These are phyloP conservation scores for Trichechus manatus DNA, from an alignment of 2,113 vertebrate genomes.

Conservation along the genomic window DNA sequence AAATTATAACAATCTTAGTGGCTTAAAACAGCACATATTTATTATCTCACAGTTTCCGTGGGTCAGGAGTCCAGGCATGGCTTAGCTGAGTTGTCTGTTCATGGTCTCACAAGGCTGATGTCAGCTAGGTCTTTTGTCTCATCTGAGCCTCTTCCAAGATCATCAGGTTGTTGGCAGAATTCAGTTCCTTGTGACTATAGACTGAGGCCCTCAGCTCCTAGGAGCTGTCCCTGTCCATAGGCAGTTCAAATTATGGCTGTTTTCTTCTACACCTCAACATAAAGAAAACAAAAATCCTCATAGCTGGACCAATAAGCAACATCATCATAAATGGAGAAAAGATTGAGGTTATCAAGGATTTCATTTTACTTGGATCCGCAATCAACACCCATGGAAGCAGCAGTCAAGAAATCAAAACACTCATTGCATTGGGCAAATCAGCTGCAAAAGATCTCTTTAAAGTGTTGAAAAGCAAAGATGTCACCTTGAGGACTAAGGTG, in stretches of 20 bases:
- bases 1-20: neutral
- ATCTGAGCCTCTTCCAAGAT: neutral
- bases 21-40: neutral
- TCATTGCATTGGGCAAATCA: too few relatives aligned
- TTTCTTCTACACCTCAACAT: neutral
- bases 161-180: neutral
- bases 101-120: neutral
- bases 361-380: too few relatives aligned
- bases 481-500: too few relatives aligned
- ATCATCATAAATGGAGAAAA: too few relatives aligned
- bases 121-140: neutral
- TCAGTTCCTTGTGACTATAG: neutral
- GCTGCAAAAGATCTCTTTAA: too few relatives aligned
- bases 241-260: neutral
- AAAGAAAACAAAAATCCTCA: too few relatives aligned
- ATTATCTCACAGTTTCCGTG: neutral
- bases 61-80: neutral
- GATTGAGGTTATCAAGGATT: too few relatives aligned
- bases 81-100: neutral
- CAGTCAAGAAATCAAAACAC: too few relatives aligned
- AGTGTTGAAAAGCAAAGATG: too few relatives aligned
- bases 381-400: too few relatives aligned
- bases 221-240: neutral
- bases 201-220: neutral
- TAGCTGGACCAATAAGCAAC: too few relatives aligned